phyloP scores from a whole-genome alignment of 2,888 invertebrate species.

The Metacarcinus magister region DNA sequence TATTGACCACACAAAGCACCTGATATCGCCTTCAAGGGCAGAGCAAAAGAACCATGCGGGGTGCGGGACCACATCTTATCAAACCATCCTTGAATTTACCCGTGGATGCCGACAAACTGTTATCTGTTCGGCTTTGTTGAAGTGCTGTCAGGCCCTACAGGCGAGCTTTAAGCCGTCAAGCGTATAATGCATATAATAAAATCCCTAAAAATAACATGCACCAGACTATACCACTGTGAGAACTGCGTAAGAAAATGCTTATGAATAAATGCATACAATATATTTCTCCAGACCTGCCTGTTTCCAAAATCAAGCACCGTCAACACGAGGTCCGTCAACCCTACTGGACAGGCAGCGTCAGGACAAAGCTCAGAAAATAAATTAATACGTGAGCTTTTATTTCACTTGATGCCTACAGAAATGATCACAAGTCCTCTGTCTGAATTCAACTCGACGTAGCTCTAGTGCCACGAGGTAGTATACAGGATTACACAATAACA shows the following conservation, averaged over 20 bases:
- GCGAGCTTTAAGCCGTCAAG: background rate
- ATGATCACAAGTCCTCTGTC: background rate
- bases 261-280: background rate
- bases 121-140: background rate
- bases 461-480: background rate
- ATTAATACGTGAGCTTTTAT: background rate
- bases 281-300: background rate
- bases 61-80: background rate
- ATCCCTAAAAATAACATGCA: background rate
- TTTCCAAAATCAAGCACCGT: background rate
- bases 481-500: background rate
- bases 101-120: background rate
- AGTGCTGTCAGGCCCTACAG: background rate
- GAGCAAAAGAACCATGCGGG: background rate
- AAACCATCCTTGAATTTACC: background rate
- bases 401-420: background rate
- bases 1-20: background rate
- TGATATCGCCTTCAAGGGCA: background rate
- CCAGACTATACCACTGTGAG: background rate
- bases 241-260: no score
- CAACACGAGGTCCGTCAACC: background rate
- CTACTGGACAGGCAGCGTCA: no score
- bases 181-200: background rate
- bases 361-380: no score
- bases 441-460: background rate